These are phyloP conservation scores for Bombus impatiens DNA, from an alignment of 1,140 invertebrate species.

Conservation along the genomic window DNA sequence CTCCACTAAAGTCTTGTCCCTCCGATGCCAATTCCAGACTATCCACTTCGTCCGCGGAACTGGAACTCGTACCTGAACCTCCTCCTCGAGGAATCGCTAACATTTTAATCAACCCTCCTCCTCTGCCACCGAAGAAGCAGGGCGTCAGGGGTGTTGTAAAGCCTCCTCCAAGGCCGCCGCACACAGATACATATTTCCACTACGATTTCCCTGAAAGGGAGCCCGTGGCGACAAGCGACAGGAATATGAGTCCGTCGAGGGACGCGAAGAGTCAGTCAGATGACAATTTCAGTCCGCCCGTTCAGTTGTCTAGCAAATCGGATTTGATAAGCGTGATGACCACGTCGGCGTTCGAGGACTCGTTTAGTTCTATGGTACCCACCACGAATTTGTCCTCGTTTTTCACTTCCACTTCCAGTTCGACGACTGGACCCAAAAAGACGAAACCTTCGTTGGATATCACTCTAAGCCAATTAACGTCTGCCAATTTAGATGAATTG, in stretches of 20 bases:
- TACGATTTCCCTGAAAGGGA: constrained; percentile 86
- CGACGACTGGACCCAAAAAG: constrained; percentile 61
- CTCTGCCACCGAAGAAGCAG: constrained; percentile 92
- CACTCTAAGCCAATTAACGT: constrained; percentile 91
- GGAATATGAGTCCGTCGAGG: constrained; percentile 66
- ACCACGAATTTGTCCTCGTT: constrained; percentile 71
- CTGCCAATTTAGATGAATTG: constrained; percentile 90
- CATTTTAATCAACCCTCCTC: constrained; percentile 88
- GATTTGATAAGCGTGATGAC: constrained; percentile 60
- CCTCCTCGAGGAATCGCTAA: constrained; percentile 86
- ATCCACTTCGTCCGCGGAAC: constrained; percentile 77
- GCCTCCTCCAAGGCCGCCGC: constrained; percentile 86
- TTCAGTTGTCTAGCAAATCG: constrained; percentile 71
- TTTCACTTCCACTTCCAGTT: constrained; percentile 65
- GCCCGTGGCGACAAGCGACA: constrained; percentile 63
- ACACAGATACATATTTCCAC: constrained; percentile 83
- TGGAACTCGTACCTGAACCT: constrained; percentile 86
- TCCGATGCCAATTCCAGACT: constrained; percentile 76
- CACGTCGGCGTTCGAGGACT: constrained; percentile 77
- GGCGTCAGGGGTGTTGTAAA: constrained; percentile 77
- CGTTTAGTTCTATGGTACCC: constrained; percentile 76
- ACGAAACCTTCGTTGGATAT: constrained; percentile 84
- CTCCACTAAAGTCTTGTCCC: constrained; percentile 74
- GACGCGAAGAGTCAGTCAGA: constrained; percentile 72
- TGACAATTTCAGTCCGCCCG: constrained; percentile 77